phyloP scores from a whole-genome alignment of 1,140 invertebrate genomes.

The Babylonia areolata region DNA sequence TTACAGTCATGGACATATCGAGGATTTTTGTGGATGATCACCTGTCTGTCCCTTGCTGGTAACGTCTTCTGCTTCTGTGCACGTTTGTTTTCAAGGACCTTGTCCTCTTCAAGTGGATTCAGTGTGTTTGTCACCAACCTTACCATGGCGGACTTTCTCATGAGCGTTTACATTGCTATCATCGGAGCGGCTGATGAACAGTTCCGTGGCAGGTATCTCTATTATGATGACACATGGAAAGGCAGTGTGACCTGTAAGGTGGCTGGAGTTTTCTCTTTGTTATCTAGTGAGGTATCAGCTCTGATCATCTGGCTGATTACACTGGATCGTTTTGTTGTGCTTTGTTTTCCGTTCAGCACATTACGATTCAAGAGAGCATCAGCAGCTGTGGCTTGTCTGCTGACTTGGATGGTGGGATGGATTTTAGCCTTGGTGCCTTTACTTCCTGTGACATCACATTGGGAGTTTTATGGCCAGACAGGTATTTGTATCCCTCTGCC shows the following conservation, averaged over 20 bases:
- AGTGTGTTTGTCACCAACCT: conserved; percentile 58
- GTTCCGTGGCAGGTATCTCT: conserved; percentile 56
- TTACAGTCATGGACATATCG: conserved; percentile 37
- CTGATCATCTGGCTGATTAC: conserved; percentile 56
- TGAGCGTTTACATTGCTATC: conserved; percentile 66
- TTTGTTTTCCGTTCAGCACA: conserved; percentile 32
- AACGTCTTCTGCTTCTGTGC: conserved; percentile 50
- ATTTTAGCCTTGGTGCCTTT: conserved; percentile 40
- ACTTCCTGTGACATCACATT: conserved; percentile 31
- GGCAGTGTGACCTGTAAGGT: conserved; percentile 52
- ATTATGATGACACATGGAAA: conserved; percentile 54
- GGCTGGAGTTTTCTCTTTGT: conserved; percentile 58
- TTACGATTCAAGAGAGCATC: neutral
- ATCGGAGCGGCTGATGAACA: conserved; percentile 57
- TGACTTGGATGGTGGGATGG: conserved; percentile 37
- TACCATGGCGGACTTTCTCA: conserved; percentile 61
- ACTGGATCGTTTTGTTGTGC: conserved; percentile 51
- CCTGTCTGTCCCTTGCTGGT: conserved; percentile 47
- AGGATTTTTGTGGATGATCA: conserved; percentile 53
- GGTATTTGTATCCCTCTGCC: conserved; percentile 55
- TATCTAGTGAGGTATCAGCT: conserved; percentile 64
- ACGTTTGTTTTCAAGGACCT: neutral
- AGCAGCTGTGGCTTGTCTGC: conserved; percentile 16
- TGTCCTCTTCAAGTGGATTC: conserved; percentile 20
- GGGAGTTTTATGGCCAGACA: conserved; percentile 52